Percentiles rank a stretch among this genome's conserved stretches.
phyloP scores from a whole-genome alignment of 2,113 vertebrate species.

The Sminthopsis crassicaudata region DNA sequence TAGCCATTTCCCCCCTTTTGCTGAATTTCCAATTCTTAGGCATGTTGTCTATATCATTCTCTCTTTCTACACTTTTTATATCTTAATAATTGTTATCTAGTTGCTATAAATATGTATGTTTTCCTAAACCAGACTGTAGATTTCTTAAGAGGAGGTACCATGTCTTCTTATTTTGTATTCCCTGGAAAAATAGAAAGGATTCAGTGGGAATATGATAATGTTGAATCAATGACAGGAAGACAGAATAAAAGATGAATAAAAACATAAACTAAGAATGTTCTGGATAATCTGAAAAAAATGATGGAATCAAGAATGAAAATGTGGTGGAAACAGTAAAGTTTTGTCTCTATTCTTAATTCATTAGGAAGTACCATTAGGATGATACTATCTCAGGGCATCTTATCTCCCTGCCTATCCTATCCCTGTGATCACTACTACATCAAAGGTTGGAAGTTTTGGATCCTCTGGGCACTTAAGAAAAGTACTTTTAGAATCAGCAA shows the following conservation, averaged over 20 bases:
- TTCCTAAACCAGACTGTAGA: neutral
- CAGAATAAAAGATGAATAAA: constrained; percentile 17
- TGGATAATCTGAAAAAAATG: neutral
- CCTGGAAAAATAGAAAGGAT: constrained; percentile 14
- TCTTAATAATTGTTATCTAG: neutral
- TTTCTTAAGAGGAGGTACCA: neutral
- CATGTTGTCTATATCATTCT: neutral
- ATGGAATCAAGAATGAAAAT: neutral
- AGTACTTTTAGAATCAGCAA: neutral
- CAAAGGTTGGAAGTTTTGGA: neutral
- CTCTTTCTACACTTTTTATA: neutral
- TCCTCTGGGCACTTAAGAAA: neutral
- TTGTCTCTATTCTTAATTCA: no score
- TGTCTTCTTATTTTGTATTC: neutral
- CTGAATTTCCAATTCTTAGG: neutral
- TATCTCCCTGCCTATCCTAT: neutral
- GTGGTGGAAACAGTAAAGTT: neutral
- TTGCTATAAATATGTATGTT: neutral
- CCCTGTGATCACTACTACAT: neutral
- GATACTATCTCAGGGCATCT: neutral
- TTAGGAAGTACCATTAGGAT: neutral
- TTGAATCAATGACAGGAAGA: constrained; percentile 12
- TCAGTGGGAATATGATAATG: constrained; percentile 15
- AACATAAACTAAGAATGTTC: neutral
- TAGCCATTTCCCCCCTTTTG: neutral